Evolutionary conservation across 30 jellyfish, hydroid and myxozoan genomes (phyloP).

Genomic region (Aurelia sp.): DNA sequence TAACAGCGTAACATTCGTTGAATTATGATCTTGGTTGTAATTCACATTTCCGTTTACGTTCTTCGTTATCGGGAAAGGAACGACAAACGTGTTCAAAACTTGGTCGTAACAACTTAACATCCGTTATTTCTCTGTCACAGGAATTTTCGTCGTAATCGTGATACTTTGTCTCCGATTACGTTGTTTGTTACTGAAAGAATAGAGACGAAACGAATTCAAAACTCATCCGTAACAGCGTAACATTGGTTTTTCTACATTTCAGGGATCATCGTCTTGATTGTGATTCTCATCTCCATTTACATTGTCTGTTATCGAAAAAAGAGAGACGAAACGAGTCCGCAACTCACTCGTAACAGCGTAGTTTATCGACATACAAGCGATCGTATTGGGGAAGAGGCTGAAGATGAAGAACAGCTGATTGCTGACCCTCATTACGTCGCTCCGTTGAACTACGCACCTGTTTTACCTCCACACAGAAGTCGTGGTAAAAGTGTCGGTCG

Average conservation of each 20-base stretch:
- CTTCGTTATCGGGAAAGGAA: not conserved
- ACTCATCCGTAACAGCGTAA: too few relatives aligned
- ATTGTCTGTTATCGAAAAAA: not conserved
- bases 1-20: not conserved
- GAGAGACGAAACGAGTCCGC: constrained; percentile 3
- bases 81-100: not conserved
- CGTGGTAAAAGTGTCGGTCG: not conserved
- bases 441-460: not conserved
- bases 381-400: not conserved
- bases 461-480: not conserved
- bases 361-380: constrained; percentile 7
- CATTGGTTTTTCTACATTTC: not conserved
- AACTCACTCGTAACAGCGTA: constrained; percentile 3
- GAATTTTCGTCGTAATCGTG: not conserved
- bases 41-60: constrained; percentile 1
- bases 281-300: not conserved
- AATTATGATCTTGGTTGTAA: not conserved
- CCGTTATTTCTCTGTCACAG: not conserved
- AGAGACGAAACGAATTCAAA: too few relatives aligned
- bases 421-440: not conserved
- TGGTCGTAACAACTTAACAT: not conserved
- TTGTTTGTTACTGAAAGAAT: too few relatives aligned
- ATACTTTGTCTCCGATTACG: too few relatives aligned
- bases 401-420: not conserved
- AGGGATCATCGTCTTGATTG: constrained; percentile 26